Percentiles rank a stretch among this genome's conserved stretches.
These are phyloP conservation scores for Lipophrys pholis DNA, from an alignment of 2,113 vertebrate genomes.

Conservation along the genomic window DNA sequence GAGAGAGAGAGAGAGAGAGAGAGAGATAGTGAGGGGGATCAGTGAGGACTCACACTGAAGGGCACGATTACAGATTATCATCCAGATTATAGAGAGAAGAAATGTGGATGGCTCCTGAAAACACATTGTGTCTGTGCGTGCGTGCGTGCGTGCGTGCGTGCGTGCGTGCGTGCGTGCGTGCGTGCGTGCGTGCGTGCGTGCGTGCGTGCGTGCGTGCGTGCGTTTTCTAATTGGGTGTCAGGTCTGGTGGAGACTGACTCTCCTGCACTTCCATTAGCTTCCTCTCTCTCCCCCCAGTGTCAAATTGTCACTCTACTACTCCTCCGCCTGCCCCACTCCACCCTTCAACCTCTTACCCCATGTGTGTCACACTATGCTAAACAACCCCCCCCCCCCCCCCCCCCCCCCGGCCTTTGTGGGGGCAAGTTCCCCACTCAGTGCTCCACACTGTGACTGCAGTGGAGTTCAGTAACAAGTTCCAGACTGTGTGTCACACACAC, in stretches of 20 bases:
- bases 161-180: neutral
- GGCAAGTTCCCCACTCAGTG: conserved; percentile 15
- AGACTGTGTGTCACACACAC: no score
- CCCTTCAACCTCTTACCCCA: neutral
- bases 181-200: no score
- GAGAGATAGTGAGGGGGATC: no score
- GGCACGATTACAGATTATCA: no score
- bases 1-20: no score
- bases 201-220: conserved; percentile 38
- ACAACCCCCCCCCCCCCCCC: no score
- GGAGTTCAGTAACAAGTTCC: conserved; percentile 36
- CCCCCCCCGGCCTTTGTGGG: conserved; percentile 15
- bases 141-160: neutral
- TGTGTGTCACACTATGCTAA: conserved; percentile 52
- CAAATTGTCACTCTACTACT: conserved; percentile 42
- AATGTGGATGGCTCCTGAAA: no score
- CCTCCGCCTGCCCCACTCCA: neutral
- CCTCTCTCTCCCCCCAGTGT: conserved; percentile 41
- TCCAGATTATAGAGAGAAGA: no score
- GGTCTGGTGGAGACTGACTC: conserved; percentile 43
- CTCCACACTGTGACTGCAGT: conserved; percentile 33
- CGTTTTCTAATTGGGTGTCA: conserved; percentile 68
- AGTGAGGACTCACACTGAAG: no score
- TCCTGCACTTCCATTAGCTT: conserved; percentile 44
- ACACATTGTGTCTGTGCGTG: no score